Evolutionary conservation across 1,140 invertebrate genomes (phyloP).

Genomic region (Drosophila sproati): DNA sequence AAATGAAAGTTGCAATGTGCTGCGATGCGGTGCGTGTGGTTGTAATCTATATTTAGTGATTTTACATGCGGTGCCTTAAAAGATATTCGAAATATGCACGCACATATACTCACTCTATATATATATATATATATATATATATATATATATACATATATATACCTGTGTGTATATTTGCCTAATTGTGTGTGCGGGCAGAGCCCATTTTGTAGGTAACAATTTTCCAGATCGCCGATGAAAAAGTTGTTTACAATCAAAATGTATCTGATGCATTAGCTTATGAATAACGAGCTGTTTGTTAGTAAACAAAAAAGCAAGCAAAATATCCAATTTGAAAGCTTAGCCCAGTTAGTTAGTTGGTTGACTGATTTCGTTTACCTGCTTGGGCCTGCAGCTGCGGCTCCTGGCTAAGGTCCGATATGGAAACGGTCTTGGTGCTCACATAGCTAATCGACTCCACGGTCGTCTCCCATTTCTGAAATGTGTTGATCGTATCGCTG

Average conservation of each 20-base stretch:
- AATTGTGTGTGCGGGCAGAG: constrained; percentile 18
- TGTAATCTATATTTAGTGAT: constrained; percentile 83
- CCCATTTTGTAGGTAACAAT: constrained; percentile 72
- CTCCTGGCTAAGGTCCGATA: constrained; percentile 68
- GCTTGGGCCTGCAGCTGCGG: constrained; percentile 61
- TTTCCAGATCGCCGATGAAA: constrained; percentile 68
- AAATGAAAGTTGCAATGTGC: constrained; percentile 78
- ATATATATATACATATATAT: not conserved
- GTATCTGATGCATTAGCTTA: constrained; percentile 48
- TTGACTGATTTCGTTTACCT: constrained; percentile 41
- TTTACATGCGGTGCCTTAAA: constrained; percentile 79
- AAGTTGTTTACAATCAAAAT: constrained; percentile 43
- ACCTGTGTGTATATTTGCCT: not conserved
- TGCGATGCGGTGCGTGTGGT: constrained; percentile 66
- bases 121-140: not conserved
- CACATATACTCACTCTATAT: constrained; percentile 3
- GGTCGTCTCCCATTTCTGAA: constrained; percentile 83
- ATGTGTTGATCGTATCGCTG: constrained; percentile 78
- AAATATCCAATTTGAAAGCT: constrained; percentile 13
- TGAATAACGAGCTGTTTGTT: constrained; percentile 43
- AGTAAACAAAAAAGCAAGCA: constrained; percentile 41
- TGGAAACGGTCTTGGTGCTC: constrained; percentile 77
- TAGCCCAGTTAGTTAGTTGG: constrained; percentile 12
- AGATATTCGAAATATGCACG: constrained; percentile 74
- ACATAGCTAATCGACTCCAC: constrained; percentile 82